A percentile compares a stretch with the other conserved stretches of the same genome.
These are phyloP conservation scores for Clarias platycephalus DNA, from an alignment of 2,797 vertebrate species.

Conservation along the genomic window DNA sequence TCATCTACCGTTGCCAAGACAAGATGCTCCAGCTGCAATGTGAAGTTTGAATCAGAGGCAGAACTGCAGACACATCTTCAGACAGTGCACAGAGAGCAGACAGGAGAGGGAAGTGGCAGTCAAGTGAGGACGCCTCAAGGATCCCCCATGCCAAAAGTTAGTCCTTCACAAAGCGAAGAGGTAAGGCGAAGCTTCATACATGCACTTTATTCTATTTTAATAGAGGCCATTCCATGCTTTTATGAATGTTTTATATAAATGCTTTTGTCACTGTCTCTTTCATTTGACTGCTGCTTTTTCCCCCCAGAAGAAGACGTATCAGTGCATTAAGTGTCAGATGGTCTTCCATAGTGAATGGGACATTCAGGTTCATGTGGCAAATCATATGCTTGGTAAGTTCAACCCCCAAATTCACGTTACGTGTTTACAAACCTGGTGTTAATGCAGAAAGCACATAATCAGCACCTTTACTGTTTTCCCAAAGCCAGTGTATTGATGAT, in stretches of 20 bases:
- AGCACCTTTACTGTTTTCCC: background rate
- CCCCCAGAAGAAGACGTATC: constrained; percentile 98
- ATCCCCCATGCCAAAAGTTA: constrained; percentile 96
- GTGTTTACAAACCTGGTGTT: background rate
- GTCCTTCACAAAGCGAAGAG: constrained; percentile 97
- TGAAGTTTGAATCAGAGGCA: constrained; percentile 96
- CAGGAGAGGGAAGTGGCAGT: constrained; percentile 83
- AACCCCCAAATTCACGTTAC: background rate
- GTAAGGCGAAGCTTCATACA: constrained; percentile 70
- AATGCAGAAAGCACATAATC: background rate
- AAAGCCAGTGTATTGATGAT: background rate
- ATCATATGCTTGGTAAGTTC: constrained; percentile 99
- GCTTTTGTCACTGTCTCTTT: background rate
- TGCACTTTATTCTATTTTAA: background rate
- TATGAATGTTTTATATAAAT: background rate
- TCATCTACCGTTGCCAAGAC: constrained; percentile 84
- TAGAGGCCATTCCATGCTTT: background rate
- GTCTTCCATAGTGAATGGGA: constrained; percentile 99
- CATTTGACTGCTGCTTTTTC: background rate
- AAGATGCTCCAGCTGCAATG: constrained; percentile 95
- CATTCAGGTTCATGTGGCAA: constrained; percentile 99
- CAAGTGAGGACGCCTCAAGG: constrained; percentile 94
- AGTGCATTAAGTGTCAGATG: constrained; percentile 99
- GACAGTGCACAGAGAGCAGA: constrained; percentile 89
- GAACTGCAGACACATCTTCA: constrained; percentile 95